Conservation (phyloP, 2,888 invertebrate genomes). For the Onchidella celtica region DNA sequence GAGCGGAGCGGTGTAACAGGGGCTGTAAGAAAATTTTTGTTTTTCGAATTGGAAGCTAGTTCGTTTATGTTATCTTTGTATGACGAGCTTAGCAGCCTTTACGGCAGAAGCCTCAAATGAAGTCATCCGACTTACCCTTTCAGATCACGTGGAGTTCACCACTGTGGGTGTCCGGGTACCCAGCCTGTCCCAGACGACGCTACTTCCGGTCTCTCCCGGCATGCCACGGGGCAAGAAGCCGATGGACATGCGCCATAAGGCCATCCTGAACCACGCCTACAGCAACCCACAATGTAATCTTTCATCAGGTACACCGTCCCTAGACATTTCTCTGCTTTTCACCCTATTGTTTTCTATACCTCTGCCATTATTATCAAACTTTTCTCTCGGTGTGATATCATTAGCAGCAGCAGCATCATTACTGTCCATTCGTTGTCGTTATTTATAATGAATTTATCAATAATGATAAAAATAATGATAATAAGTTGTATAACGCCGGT, state of each 20-base stretch:
- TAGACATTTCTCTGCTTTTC: background rate
- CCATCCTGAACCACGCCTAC: slow-evolving; percentile 75
- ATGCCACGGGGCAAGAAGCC: slow-evolving; percentile 56
- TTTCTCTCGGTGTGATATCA: background rate
- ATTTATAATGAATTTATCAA: no score
- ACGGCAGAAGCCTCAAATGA: no score
- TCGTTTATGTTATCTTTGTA: no score
- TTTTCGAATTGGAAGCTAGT: no score
- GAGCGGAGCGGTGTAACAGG: no score
- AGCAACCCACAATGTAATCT: slow-evolving; percentile 71
- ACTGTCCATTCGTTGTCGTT: no score
- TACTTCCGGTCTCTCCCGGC: slow-evolving; percentile 62
- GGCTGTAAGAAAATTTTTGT: no score
- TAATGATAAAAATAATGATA: no score
- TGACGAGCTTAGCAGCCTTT: no score
- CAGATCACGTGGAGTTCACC: slow-evolving; percentile 70
- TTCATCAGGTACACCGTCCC: slow-evolving; percentile 35
- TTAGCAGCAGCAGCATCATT: no score
- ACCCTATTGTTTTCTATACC: background rate
- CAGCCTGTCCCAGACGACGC: slow-evolving; percentile 66
- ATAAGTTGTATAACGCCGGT: no score
- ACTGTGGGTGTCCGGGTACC: slow-evolving; percentile 66
- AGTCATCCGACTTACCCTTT: background rate
- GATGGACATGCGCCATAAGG: slow-evolving; percentile 71
- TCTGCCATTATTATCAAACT: background rate